phyloP scores from a whole-genome alignment of 64 coral and sea anemone species.

The Porites lutea region DNA sequence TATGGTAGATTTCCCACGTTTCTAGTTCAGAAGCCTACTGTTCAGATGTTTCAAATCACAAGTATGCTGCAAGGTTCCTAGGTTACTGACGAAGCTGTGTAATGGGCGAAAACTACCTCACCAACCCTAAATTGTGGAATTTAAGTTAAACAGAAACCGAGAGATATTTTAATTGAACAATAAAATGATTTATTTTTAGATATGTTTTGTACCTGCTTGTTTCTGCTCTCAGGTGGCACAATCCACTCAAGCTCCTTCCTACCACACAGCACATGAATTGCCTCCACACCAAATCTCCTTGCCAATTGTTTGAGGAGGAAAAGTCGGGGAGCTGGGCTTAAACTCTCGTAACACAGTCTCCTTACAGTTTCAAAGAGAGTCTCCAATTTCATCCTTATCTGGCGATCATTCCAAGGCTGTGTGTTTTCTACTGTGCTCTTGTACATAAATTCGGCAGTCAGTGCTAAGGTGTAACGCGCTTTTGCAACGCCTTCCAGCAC shows the following conservation, averaged over 20 bases:
- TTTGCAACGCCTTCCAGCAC: slow-evolving; percentile 41
- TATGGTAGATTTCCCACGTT: too few species aligned
- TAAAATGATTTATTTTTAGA: too few species aligned
- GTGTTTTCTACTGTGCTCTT: slow-evolving; percentile 11
- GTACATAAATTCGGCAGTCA: slow-evolving; percentile 22
- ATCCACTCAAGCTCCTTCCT: slow-evolving; percentile 40
- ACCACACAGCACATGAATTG: neutral
- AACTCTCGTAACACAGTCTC: neutral
- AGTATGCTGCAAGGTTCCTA: too few species aligned
- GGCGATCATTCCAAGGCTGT: neutral
- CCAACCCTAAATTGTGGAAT: too few species aligned
- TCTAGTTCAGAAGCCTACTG: too few species aligned
- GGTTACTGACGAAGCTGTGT: too few species aligned
- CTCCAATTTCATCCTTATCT: neutral
- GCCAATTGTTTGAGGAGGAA: slow-evolving; percentile 50
- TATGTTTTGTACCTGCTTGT: too few species aligned
- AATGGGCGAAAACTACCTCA: too few species aligned
- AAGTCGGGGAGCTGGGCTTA: neutral
- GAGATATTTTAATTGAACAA: too few species aligned
- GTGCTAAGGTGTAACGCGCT: slow-evolving; percentile 15
- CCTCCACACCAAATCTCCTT: slow-evolving; percentile 56
- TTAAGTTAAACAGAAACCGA: too few species aligned
- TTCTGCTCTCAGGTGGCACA: slow-evolving; percentile 22
- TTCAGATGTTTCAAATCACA: too few species aligned
- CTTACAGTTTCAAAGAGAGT: neutral